These are phyloP conservation scores for Tachyglossus aculeatus DNA, from an alignment of 2,797 vertebrate species.

Conservation along the genomic window DNA sequence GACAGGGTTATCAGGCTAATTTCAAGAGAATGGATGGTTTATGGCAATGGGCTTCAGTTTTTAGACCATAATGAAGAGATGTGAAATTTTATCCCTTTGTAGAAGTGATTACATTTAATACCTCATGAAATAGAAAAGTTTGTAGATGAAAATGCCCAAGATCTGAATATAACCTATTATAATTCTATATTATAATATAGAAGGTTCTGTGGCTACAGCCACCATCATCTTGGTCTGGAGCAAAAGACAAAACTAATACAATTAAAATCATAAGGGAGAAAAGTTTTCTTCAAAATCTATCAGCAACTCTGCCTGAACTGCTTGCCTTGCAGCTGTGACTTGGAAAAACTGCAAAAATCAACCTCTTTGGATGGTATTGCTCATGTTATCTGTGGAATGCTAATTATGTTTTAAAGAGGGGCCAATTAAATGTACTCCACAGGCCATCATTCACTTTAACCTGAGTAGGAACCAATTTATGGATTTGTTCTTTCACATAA, in stretches of 20 bases:
- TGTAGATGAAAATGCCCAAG: background rate
- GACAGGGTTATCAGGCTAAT: no score
- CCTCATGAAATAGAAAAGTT: background rate
- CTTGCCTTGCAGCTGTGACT: background rate
- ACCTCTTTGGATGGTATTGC: background rate
- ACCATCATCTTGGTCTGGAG: background rate
- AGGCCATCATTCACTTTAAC: slow-evolving; percentile 16
- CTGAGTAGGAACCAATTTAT: slow-evolving; percentile 2
- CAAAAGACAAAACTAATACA: background rate
- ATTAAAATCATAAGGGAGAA: slow-evolving; percentile 30
- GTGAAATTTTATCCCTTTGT: background rate
- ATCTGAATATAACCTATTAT: background rate
- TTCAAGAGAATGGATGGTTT: no score
- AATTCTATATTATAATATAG: background rate
- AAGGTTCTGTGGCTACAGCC: background rate
- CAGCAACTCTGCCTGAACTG: background rate
- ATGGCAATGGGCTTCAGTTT: background rate
- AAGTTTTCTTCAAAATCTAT: background rate
- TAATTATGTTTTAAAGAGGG: slow-evolving; percentile 48
- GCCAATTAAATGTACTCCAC: slow-evolving; percentile 17
- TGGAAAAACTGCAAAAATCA: slow-evolving; percentile 1
- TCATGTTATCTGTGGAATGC: slow-evolving; percentile 3
- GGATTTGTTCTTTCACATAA: background rate
- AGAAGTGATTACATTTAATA: background rate
- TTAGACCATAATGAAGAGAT: slow-evolving; percentile 5